phyloP scores from a whole-genome alignment of 1,140 invertebrate species.

The Triops cancriformis region DNA sequence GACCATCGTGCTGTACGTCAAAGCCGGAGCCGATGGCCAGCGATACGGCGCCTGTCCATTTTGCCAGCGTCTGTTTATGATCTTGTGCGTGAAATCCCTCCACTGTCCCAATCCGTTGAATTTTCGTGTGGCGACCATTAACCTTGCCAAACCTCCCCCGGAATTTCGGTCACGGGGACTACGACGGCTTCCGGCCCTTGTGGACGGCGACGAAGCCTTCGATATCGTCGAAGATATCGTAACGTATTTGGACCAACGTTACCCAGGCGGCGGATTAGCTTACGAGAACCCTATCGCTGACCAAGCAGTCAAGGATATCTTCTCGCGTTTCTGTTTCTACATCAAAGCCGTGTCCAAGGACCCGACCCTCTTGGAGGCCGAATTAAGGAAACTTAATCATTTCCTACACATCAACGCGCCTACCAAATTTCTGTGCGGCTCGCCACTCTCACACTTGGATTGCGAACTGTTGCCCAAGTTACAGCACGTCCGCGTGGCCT shows the following conservation, averaged over 20 bases:
- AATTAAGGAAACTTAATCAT: conserved; percentile 42
- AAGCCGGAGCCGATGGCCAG: conserved; percentile 46
- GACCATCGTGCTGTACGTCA: conserved; percentile 40
- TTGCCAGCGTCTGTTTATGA: conserved; percentile 43
- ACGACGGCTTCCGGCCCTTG: conserved; percentile 44
- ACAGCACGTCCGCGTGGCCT: conserved; percentile 50
- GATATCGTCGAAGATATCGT: conserved; percentile 50
- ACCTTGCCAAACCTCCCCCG: conserved; percentile 44
- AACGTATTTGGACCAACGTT: conserved; percentile 46
- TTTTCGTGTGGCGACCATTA: conserved; percentile 45
- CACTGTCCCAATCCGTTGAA: conserved; percentile 32
- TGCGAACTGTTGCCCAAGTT: conserved; percentile 51
- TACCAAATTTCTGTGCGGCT: conserved; percentile 42
- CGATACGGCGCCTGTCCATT: conserved; percentile 49
- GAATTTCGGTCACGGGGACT: conserved; percentile 45
- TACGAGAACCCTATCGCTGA: conserved; percentile 44
- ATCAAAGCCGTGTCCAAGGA: conserved; percentile 48
- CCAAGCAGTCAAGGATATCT: conserved; percentile 45
- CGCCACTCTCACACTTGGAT: conserved; percentile 45
- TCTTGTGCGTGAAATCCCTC: conserved; percentile 22
- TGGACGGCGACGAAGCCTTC: conserved; percentile 38
- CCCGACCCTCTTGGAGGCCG: conserved; percentile 40
- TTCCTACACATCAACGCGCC: conserved; percentile 36
- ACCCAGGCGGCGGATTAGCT: conserved; percentile 40
- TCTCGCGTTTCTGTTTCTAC: conserved; percentile 52